Percentiles rank a stretch among this genome's conserved stretches.
Evolutionary conservation across 1,140 invertebrate genomes (phyloP).

Genomic region (Drosophila rhopaloa): DNA sequence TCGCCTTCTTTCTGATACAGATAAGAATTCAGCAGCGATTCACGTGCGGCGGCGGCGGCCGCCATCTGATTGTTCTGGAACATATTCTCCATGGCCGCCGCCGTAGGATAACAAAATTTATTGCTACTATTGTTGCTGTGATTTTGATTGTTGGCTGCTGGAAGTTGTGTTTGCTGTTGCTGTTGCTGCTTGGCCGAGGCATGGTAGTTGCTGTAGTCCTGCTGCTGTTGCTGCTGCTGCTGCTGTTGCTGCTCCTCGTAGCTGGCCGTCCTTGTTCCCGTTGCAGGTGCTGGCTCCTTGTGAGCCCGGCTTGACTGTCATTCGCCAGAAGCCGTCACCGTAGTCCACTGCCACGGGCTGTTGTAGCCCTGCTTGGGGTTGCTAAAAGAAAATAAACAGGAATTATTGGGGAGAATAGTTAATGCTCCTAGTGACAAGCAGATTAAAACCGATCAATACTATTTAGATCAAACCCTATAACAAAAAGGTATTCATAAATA

Average conservation of each 20-base stretch:
- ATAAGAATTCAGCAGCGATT: constrained; percentile 65
- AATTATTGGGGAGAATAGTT: background rate
- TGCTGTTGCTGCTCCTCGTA: constrained; percentile 60
- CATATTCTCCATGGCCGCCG: constrained; percentile 74
- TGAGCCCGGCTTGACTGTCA: constrained; percentile 85
- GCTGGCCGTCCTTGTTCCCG: constrained; percentile 52
- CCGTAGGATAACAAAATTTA: constrained; percentile 66
- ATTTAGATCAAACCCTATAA: too few relatives aligned
- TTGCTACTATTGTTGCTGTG: constrained; percentile 60
- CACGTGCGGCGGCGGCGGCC: constrained; percentile 52
- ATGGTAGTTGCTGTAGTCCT: constrained; percentile 28
- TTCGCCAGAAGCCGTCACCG: constrained; percentile 86
- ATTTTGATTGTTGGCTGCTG: constrained; percentile 69
- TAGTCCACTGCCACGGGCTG: constrained; percentile 86
- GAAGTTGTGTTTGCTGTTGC: constrained; percentile 48
- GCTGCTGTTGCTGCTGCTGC: constrained; percentile 39
- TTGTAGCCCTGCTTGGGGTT: constrained; percentile 85
- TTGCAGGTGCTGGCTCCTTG: constrained; percentile 78
- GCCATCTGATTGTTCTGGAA: constrained; percentile 71
- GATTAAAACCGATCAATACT: too few relatives aligned
- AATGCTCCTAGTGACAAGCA: too few relatives aligned
- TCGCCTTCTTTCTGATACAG: constrained; percentile 64
- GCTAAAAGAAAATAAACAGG: constrained; percentile 36
- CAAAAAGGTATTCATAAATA: too few relatives aligned
- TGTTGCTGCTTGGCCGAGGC: constrained; percentile 34